Conservation (phyloP, 2,113 vertebrate species). For the Raphicerus campestris region DNA sequence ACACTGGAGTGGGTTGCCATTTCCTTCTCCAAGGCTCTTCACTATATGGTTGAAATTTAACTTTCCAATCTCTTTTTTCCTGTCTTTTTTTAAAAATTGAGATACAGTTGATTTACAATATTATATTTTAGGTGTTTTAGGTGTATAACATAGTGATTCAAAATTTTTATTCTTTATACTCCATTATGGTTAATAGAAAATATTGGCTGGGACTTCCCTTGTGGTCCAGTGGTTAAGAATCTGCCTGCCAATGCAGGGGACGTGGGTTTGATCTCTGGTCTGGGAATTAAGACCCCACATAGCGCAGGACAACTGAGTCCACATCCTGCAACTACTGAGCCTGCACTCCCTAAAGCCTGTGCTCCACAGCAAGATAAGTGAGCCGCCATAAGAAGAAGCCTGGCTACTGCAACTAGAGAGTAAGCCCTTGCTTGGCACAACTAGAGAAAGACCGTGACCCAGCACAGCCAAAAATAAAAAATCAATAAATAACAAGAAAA, state of each 20-base stretch:
- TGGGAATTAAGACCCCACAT: background rate
- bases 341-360: background rate
- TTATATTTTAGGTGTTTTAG: background rate
- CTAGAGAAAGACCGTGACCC: background rate
- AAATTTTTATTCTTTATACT: background rate
- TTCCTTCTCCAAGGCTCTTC: too few species aligned
- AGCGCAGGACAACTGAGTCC: background rate
- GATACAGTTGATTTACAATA: background rate
- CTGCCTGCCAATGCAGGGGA: background rate
- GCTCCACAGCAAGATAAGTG: background rate
- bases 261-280: background rate
- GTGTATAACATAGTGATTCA: background rate
- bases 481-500: background rate
- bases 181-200: background rate
- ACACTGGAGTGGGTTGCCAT: too few species aligned
- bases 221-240: background rate
- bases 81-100: background rate
- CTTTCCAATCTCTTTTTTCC: background rate
- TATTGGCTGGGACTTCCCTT: background rate
- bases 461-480: background rate
- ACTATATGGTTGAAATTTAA: background rate
- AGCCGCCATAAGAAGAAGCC: background rate
- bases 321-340: background rate
- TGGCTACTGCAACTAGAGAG: background rate
- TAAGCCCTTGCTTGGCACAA: background rate